Evolutionary conservation across 2,888 invertebrate genomes (phyloP).

Genomic region (Synanthedon tipuliformis): DNA sequence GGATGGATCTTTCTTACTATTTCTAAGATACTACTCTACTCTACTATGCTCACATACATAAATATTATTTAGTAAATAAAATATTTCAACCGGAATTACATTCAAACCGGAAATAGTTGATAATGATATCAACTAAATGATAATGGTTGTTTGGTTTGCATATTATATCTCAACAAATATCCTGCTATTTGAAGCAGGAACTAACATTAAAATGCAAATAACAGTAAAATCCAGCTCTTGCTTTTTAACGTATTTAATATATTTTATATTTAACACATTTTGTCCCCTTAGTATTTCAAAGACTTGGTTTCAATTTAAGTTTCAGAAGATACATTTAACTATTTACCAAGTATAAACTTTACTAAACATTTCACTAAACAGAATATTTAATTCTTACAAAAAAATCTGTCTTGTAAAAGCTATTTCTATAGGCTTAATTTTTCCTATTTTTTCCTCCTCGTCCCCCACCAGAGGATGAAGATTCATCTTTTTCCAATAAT

Average conservation of each 20-base stretch:
- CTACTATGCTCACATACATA: too few relatives aligned
- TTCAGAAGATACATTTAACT: background rate
- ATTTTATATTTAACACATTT: constrained; percentile 1
- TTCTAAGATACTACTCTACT: too few relatives aligned
- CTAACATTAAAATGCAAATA: constrained; percentile 47
- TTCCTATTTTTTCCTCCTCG: constrained; percentile 25
- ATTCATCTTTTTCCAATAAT: constrained; percentile 74
- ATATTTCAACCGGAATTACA: background rate
- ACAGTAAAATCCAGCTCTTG: constrained; percentile 22
- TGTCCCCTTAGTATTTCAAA: background rate
- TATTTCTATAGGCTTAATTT: constrained; percentile 2
- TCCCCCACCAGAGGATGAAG: constrained; percentile 16
- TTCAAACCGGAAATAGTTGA: constrained; percentile 27
- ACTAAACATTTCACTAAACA: too few relatives aligned
- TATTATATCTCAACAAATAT: constrained; percentile 7
- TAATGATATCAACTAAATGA: too few relatives aligned
- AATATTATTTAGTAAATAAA: background rate
- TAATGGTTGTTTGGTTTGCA: too few relatives aligned
- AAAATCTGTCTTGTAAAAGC: too few relatives aligned
- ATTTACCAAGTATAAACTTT: background rate
- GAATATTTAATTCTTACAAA: too few relatives aligned
- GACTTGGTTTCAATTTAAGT: background rate
- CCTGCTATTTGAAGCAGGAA: constrained; percentile 25
- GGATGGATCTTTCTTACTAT: too few relatives aligned
- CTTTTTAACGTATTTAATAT: constrained; percentile 20